These are phyloP conservation scores for Phenganax stokvisi DNA, from an alignment of 92 coral and sea anemone species.

Conservation along the genomic window DNA sequence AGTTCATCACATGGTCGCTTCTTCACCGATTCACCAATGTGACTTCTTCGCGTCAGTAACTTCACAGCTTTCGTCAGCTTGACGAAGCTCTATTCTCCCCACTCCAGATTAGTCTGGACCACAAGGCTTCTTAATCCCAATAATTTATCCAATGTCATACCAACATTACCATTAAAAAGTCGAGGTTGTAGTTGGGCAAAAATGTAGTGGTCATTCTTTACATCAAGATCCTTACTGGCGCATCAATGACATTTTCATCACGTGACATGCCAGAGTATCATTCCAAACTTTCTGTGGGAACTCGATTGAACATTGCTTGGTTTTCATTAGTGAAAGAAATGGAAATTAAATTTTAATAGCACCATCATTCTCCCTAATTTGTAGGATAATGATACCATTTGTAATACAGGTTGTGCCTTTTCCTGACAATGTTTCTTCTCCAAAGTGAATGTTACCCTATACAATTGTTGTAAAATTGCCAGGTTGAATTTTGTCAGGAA, in stretches of 20 bases:
- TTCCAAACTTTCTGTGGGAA: conserved; percentile 23
- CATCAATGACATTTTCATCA: conserved; percentile 26
- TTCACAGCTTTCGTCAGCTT: conserved; percentile 30
- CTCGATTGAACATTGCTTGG: conserved; percentile 29
- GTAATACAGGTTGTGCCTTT: conserved; percentile 36
- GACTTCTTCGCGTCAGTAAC: conserved; percentile 3
- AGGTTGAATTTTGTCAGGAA: conserved; percentile 23
- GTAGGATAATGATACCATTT: conserved; percentile 35
- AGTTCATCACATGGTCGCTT: too few relatives aligned
- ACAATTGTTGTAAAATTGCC: conserved; percentile 25
- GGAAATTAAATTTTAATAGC: not conserved
- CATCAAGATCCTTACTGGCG: conserved; percentile 28
- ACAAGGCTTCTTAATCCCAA: conserved; percentile 30
- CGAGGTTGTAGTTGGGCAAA: conserved; percentile 22
- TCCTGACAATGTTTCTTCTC: conserved; percentile 32
- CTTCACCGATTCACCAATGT: too few relatives aligned
- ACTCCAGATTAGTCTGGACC: conserved; percentile 24
- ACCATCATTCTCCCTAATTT: not conserved
- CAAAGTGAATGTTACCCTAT: conserved; percentile 37
- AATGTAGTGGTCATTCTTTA: conserved; percentile 13
- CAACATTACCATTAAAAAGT: not conserved
- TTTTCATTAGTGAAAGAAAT: not conserved
- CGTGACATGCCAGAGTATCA: conserved; percentile 25
- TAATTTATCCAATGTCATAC: conserved; percentile 34
- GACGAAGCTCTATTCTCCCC: conserved; percentile 31